These are phyloP conservation scores for Coturnix japonica DNA, from an alignment of 2,113 vertebrate species.

Conservation along the genomic window DNA sequence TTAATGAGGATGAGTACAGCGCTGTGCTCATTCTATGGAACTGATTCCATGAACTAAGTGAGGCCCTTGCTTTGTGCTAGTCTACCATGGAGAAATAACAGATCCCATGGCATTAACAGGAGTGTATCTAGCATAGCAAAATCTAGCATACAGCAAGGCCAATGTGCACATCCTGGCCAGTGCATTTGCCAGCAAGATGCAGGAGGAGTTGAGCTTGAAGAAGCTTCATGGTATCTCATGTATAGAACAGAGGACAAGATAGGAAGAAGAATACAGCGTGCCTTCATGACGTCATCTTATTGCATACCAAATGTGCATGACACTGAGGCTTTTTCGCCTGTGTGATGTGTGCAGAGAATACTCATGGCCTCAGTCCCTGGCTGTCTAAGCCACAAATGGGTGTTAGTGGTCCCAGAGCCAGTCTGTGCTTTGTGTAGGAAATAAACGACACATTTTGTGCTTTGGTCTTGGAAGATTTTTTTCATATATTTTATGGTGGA, in stretches of 20 bases:
- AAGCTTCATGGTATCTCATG: background rate
- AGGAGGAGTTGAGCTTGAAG: background rate
- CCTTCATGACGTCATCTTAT: background rate
- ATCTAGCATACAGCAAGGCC: background rate
- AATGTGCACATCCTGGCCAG: accelerated
- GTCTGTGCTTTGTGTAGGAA: background rate
- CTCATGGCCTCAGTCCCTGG: background rate
- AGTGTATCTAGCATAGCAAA: background rate
- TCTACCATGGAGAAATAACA: background rate
- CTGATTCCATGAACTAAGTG: accelerated
- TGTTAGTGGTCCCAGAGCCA: background rate
- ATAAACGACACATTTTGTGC: accelerated
- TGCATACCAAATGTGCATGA: background rate
- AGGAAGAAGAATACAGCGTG: background rate
- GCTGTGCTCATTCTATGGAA: background rate
- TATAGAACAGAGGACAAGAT: background rate
- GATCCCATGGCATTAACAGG: background rate
- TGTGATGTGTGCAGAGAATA: background rate
- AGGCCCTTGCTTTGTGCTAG: background rate
- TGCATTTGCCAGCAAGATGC: accelerated
- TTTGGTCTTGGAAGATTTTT: background rate
- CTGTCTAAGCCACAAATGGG: background rate
- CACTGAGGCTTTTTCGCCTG: background rate
- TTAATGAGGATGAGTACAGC: background rate
- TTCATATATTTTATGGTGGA: background rate